phyloP scores from a whole-genome alignment of 2,888 invertebrate genomes.

The Opisthograptis luteolata region DNA sequence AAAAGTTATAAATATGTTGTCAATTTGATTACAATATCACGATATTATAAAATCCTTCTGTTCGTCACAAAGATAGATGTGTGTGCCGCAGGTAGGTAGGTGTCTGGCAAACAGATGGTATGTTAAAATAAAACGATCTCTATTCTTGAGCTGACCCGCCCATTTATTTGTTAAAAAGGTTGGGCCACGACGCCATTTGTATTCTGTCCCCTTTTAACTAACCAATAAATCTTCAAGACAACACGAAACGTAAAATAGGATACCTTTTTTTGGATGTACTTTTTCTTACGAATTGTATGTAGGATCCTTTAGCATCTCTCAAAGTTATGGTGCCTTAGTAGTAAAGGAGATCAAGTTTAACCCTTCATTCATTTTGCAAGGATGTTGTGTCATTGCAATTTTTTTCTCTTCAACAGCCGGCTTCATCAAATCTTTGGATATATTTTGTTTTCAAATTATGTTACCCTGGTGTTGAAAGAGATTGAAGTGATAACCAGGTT shows the following conservation, averaged over 20 bases:
- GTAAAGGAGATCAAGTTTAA: conserved; percentile 23
- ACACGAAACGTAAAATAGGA: conserved; percentile 9
- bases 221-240: conserved; percentile 17
- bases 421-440: no score
- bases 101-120: conserved; percentile 8
- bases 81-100: no score
- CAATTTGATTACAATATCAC: no score
- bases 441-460: not conserved
- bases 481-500: not conserved
- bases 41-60: no score
- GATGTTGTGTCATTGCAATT: not conserved
- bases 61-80: no score
- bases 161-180: conserved; percentile 29
- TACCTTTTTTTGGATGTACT: conserved; percentile 9
- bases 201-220: conserved; percentile 20
- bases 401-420: not conserved
- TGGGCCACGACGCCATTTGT: conserved; percentile 15
- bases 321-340: conserved; percentile 18
- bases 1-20: no score
- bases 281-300: conserved; percentile 6
- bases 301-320: conserved; percentile 5
- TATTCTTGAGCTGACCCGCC: conserved; percentile 21
- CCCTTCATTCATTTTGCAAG: conserved; percentile 9
- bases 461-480: not conserved
- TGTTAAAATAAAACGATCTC: conserved; percentile 21